These are phyloP conservation scores for Gymnothorax javanicus DNA, from an alignment of 2,797 vertebrate species.

Conservation along the genomic window DNA sequence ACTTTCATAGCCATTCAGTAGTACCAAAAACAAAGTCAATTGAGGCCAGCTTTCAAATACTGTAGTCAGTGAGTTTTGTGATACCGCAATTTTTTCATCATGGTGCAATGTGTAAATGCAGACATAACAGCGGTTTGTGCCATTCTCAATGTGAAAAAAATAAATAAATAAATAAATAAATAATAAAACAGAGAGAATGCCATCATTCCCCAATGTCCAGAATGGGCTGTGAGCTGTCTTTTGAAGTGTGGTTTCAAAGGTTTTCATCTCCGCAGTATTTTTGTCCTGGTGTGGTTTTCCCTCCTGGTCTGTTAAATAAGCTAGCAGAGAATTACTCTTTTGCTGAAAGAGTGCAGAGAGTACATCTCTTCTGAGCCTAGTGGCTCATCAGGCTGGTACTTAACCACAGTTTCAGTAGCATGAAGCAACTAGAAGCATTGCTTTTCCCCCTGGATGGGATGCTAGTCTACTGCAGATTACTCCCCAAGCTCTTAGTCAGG, in stretches of 20 bases:
- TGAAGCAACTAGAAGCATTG: too few species aligned
- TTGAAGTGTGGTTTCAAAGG: slow-evolving; percentile 6
- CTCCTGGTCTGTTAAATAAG: not conserved
- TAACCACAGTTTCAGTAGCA: too few species aligned
- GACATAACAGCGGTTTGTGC: not conserved
- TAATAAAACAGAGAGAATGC: not conserved
- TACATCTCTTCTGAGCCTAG: not conserved
- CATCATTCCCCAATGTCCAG: not conserved
- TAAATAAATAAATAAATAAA: not conserved
- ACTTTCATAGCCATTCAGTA: not conserved
- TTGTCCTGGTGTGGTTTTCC: not conserved
- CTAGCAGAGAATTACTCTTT: not conserved
- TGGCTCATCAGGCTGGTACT: too few species aligned
- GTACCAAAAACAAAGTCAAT: not conserved
- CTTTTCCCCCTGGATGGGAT: too few species aligned
- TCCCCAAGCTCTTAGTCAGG: too few species aligned
- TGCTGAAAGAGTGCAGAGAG: not conserved
- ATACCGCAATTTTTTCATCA: not conserved
- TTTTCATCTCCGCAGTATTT: not conserved
- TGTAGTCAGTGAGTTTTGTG: not conserved
- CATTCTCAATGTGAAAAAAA: not conserved
- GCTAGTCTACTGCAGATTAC: too few species aligned
- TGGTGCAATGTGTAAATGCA: not conserved
- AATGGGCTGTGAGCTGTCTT: not conserved
- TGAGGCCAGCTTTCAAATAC: not conserved